A percentile compares a stretch with the other conserved stretches of the same genome.
Evolutionary conservation across 2,888 invertebrate genomes (phyloP).

Genomic region (Lepidocyrtoides sp.): DNA sequence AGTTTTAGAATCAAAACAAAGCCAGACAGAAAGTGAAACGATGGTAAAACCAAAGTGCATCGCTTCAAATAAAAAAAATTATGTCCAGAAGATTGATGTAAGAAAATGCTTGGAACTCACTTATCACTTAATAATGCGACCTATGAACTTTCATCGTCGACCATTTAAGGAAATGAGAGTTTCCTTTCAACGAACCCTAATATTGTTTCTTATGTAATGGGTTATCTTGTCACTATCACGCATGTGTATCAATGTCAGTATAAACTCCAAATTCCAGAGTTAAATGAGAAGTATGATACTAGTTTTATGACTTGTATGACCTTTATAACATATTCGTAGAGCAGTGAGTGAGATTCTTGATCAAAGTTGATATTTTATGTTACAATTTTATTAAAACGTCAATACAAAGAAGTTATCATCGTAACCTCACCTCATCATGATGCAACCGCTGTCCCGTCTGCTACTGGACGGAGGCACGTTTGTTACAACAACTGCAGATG

Average conservation of each 20-base stretch:
- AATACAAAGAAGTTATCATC: not conserved
- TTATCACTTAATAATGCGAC: not conserved
- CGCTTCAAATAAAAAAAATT: no score
- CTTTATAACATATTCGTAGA: not conserved
- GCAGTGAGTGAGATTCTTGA: no score
- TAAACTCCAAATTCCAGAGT: constrained; percentile 51
- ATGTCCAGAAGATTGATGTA: no score
- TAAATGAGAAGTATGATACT: no score
- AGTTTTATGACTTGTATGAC: not conserved
- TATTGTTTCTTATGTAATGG: not conserved
- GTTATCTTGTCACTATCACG: not conserved
- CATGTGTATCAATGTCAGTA: not conserved
- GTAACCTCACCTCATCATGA: constrained; percentile 51
- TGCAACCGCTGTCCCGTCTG: constrained; percentile 72
- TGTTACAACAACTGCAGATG: constrained; percentile 59
- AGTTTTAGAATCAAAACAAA: no score
- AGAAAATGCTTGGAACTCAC: no score
- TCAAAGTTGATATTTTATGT: not conserved
- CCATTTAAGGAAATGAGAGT: constrained; percentile 6
- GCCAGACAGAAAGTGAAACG: no score
- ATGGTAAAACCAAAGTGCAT: no score
- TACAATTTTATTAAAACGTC: constrained; percentile 5
- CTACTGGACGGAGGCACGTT: constrained; percentile 17
- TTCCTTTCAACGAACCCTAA: not conserved
- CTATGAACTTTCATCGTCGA: not conserved